Conservation (phyloP, 2,797 vertebrate species). For the Gymnothorax reevesii region DNA sequence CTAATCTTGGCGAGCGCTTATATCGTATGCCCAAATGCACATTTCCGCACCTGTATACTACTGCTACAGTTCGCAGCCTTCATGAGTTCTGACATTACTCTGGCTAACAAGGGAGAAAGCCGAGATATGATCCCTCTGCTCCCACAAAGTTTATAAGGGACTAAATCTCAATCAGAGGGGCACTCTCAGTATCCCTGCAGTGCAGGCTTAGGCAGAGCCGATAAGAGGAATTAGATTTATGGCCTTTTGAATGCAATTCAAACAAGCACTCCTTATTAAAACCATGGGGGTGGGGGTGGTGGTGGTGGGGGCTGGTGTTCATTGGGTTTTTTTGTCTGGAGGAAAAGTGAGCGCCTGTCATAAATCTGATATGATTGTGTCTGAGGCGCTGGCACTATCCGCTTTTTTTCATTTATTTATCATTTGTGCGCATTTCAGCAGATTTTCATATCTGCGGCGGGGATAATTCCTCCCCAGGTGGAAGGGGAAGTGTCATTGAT, state of each 20-base stretch:
- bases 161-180: slow-evolving; percentile 31
- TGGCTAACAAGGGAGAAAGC: neutral
- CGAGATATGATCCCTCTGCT: slow-evolving; percentile 10
- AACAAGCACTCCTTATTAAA: slow-evolving; percentile 22
- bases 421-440: slow-evolving; percentile 23
- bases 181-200: neutral
- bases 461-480: slow-evolving; percentile 18
- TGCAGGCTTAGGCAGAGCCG: slow-evolving; percentile 9
- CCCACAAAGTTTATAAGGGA: slow-evolving; percentile 19
- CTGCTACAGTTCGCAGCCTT: neutral
- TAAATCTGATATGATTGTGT: slow-evolving; percentile 33
- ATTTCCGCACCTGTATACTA: neutral
- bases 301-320: neutral
- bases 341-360: slow-evolving; percentile 26
- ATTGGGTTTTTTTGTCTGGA: slow-evolving; percentile 24
- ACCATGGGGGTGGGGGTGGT: neutral
- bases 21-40: neutral
- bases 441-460: slow-evolving; percentile 11
- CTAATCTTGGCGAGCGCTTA: neutral
- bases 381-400: slow-evolving; percentile 21
- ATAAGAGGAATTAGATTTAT: slow-evolving; percentile 28
- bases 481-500: slow-evolving; percentile 14
- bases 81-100: neutral
- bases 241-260: slow-evolving; percentile 26
- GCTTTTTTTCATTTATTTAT: slow-evolving; percentile 29